These are phyloP conservation scores for Mycteria americana DNA, from an alignment of 2,797 vertebrate species.

Conservation along the genomic window DNA sequence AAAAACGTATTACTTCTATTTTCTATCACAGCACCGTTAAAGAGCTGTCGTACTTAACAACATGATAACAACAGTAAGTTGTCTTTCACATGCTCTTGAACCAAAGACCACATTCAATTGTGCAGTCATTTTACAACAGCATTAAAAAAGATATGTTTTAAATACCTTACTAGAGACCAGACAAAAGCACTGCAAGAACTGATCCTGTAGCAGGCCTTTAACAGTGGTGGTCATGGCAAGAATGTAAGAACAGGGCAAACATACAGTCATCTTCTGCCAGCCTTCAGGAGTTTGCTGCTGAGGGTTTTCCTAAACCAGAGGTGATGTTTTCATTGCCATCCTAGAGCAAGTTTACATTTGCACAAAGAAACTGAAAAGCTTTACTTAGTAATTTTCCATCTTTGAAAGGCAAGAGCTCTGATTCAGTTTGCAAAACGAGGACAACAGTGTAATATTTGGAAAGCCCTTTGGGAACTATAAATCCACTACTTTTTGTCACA, in stretches of 20 bases:
- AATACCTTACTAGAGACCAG: neutral
- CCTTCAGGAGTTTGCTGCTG: neutral
- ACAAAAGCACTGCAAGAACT: neutral
- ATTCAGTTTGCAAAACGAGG: neutral
- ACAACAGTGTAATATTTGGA: accelerated
- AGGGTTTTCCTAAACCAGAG: neutral
- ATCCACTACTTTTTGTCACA: neutral
- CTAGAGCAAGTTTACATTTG: neutral
- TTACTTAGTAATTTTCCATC: neutral
- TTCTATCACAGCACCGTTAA: neutral
- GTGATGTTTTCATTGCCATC: neutral
- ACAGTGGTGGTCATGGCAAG: accelerated
- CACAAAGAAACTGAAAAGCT: neutral
- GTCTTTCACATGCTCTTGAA: neutral
- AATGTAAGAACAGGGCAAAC: neutral
- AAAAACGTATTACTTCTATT: neutral
- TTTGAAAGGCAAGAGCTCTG: neutral
- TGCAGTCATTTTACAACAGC: neutral
- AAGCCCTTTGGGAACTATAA: neutral
- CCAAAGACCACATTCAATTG: neutral
- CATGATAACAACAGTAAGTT: no score
- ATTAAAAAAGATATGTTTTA: neutral
- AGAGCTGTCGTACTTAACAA: neutral
- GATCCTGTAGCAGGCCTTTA: neutral
- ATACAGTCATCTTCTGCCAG: accelerated